These are phyloP conservation scores for Diadegma fenestrale DNA, from an alignment of 2,888 invertebrate genomes.

Conservation along the genomic window DNA sequence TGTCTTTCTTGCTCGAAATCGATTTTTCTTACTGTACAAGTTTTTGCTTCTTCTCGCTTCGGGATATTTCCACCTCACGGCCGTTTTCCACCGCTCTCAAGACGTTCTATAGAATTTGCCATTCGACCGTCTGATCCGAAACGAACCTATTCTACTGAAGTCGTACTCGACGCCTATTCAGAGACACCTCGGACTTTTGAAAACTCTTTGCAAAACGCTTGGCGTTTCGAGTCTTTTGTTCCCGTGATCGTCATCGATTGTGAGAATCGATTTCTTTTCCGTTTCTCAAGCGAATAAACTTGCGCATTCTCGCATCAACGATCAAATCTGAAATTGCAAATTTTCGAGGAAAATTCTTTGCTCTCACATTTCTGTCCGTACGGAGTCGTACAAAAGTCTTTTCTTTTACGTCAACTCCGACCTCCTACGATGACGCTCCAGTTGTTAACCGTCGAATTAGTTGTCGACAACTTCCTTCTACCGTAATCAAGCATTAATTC, in stretches of 20 bases:
- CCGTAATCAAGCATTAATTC: slow-evolving; percentile 68
- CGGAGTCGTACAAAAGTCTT: slow-evolving; percentile 33
- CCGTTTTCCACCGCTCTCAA: slow-evolving; percentile 25
- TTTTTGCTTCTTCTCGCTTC: slow-evolving; percentile 9
- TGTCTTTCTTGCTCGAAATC: not conserved
- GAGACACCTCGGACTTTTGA: slow-evolving; percentile 28
- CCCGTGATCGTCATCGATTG: not conserved
- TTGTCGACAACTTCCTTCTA: slow-evolving; percentile 62
- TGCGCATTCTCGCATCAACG: not conserved
- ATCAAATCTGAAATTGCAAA: not conserved
- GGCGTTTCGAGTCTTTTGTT: not conserved
- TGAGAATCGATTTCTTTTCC: not conserved
- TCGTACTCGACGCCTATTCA: slow-evolving; percentile 32
- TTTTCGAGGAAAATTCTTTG: not conserved
- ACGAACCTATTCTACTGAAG: slow-evolving; percentile 66
- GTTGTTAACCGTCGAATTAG: slow-evolving; percentile 60
- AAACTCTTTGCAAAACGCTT: slow-evolving; percentile 2
- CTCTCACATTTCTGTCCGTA: not conserved
- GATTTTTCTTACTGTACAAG: not conserved
- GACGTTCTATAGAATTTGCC: slow-evolving; percentile 20
- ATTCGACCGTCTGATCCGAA: slow-evolving; percentile 54
- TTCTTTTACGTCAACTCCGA: slow-evolving; percentile 58
- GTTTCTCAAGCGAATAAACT: not conserved
- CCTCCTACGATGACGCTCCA: slow-evolving; percentile 53
- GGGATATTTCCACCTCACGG: not conserved